Conservation (phyloP, 2,113 vertebrate genomes). For the Bufo gargarizans region DNA sequence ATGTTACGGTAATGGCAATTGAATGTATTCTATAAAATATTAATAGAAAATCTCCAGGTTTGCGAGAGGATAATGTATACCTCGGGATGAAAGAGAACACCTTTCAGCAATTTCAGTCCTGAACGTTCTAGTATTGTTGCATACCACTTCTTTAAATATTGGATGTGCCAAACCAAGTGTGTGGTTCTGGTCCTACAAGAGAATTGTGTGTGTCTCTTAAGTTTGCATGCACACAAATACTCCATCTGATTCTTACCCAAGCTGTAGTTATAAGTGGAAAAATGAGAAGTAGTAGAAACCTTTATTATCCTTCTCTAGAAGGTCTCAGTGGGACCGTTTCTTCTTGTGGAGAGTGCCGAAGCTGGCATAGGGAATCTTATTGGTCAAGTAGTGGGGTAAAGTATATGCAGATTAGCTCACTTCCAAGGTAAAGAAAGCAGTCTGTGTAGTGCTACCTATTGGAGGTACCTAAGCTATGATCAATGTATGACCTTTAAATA, state of each 20-base stretch:
- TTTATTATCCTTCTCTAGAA: not conserved
- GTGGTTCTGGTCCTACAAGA: constrained; percentile 10
- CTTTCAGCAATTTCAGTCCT: not conserved
- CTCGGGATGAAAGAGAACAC: not conserved
- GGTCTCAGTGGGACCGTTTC: too few species aligned
- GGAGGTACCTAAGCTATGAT: too few species aligned
- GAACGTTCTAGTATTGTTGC: not conserved
- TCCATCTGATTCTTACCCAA: not conserved
- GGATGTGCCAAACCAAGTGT: constrained; percentile 36
- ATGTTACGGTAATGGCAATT: not conserved
- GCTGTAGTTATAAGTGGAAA: constrained; percentile 27
- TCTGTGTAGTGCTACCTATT: too few species aligned
- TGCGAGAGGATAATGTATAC: constrained; percentile 2
- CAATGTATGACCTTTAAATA: too few species aligned
- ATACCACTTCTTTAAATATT: constrained; percentile 23
- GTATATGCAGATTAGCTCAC: too few species aligned
- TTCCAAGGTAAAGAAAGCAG: too few species aligned
- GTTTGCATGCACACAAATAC: not conserved
- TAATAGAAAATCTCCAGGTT: constrained; percentile 15
- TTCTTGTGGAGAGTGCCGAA: too few species aligned
- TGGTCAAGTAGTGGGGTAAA: too few species aligned
- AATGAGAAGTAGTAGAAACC: not conserved
- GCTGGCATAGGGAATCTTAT: too few species aligned
- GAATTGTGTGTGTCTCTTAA: not conserved
- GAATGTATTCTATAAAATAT: constrained; percentile 32